These are phyloP conservation scores for Drosophila mayri DNA, from an alignment of 1,140 invertebrate species.

Conservation along the genomic window DNA sequence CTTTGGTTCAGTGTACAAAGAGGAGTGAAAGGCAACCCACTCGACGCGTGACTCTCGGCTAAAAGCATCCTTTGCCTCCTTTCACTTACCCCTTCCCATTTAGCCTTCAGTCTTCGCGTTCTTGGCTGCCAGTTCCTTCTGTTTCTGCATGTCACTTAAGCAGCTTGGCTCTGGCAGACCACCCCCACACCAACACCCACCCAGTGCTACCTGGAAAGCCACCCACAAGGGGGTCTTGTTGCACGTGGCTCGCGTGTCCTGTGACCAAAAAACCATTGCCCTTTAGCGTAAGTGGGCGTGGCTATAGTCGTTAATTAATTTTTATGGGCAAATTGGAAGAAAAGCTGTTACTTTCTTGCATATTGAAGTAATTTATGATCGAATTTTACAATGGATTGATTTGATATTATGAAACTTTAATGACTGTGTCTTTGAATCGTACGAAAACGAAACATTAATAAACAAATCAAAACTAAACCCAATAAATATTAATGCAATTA, in stretches of 20 bases:
- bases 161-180: constrained; percentile 35
- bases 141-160: constrained; percentile 37
- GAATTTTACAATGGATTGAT: background rate
- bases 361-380: background rate
- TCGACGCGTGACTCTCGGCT: constrained; percentile 26
- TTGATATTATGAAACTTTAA: too few species aligned
- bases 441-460: too few species aligned
- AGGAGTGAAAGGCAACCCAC: background rate
- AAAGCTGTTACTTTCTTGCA: background rate
- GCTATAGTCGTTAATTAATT: constrained; percentile 32
- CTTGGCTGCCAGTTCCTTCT: constrained; percentile 3
- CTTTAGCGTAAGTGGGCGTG: constrained; percentile 16
- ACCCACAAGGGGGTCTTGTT: background rate
- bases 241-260: constrained; percentile 29
- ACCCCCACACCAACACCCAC: constrained; percentile 15
- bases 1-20: background rate
- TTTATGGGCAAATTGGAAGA: constrained; percentile 9
- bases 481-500: too few species aligned
- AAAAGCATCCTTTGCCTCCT: constrained; percentile 23
- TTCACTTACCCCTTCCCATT: background rate
- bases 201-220: background rate
- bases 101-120: background rate
- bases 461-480: background rate
- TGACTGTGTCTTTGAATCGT: too few species aligned
- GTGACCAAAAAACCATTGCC: constrained; percentile 23